Evolutionary conservation across 2,797 vertebrate species (phyloP).

Genomic region (Argyrosomus regius): DNA sequence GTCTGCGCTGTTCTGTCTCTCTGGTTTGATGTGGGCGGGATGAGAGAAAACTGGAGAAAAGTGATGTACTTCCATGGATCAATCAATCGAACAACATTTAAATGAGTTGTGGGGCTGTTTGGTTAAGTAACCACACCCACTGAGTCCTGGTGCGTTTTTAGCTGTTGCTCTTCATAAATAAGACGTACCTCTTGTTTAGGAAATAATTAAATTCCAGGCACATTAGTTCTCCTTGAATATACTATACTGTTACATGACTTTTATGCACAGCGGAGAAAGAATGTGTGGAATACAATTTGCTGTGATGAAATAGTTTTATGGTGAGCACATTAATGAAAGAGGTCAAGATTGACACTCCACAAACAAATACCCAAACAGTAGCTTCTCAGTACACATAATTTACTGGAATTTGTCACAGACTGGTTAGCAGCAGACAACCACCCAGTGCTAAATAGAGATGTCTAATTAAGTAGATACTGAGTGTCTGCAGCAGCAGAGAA

Average conservation of each 20-base stretch:
- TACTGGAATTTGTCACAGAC: constrained; percentile 28
- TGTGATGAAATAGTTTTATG: not conserved
- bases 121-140: too few species aligned
- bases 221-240: not conserved
- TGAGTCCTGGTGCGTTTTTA: too few species aligned
- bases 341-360: constrained; percentile 14
- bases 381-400: constrained; percentile 11
- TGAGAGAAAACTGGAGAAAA: not conserved
- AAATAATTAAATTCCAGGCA: not conserved
- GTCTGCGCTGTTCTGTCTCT: not conserved
- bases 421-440: constrained; percentile 30
- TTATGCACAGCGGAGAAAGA: not conserved
- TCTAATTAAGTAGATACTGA: constrained; percentile 46
- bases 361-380: constrained; percentile 10
- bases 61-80: not conserved
- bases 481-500: constrained; percentile 23
- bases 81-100: not conserved
- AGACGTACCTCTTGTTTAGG: not conserved
- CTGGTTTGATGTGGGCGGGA: not conserved
- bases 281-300: not conserved
- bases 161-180: too few species aligned
- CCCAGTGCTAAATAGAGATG: constrained; percentile 16
- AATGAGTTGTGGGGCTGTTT: not conserved
- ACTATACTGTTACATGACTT: not conserved
- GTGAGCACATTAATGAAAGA: not conserved